Evolutionary conservation across 2,113 vertebrate genomes (phyloP), one percentile per base, ranked within the genome.

Genomic region (Centropristis striata): DNA sequence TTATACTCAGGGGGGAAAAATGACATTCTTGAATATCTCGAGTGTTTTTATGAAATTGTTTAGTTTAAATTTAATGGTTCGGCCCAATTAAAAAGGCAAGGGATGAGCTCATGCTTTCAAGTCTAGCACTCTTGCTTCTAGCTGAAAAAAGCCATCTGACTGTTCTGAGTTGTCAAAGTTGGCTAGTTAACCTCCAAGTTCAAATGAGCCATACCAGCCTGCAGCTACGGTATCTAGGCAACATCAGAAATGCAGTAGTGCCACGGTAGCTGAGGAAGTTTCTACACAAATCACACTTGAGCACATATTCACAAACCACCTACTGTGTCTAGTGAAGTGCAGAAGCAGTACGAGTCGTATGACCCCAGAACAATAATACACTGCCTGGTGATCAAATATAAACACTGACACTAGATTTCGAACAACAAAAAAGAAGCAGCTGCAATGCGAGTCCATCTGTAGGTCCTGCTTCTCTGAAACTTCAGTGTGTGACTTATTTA

Each of bases 221-320:
- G 66, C 42, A 83, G 78, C 67, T 54, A 37, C 71, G 0, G 90
- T 85, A 74, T 86, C 87, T 13, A 86, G 76, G 86, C 86, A 88
- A 86, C 81, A 16, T 81, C 49, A 76, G 73, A 86, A 36, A 47
- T 27, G 5, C 55, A 32, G 64, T 47, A 41, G 27, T 37, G 39
- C 20, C 15, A 12, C 8, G 16, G 58, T 25, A 58, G 42, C 32
- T 15, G 50, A 64, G 51, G 54, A 64, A 42, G 50, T 55, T 21
- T 23, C 44, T 12, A 28, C 46, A 68, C 18, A 67, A 37, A 79
- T 42, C 41, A 47, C 51, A 20, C 49, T 50, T 44, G 16, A 10
- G 28, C 76, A 60, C 54, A 53, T 27, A 18, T 27, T 75, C 28
- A 21, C 23, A 66, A 54, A 53, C 32, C 71, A 25, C 59, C 61